Evolutionary conservation across 2,888 invertebrate genomes (phyloP).

Genomic region (Zelleria hepariella): DNA sequence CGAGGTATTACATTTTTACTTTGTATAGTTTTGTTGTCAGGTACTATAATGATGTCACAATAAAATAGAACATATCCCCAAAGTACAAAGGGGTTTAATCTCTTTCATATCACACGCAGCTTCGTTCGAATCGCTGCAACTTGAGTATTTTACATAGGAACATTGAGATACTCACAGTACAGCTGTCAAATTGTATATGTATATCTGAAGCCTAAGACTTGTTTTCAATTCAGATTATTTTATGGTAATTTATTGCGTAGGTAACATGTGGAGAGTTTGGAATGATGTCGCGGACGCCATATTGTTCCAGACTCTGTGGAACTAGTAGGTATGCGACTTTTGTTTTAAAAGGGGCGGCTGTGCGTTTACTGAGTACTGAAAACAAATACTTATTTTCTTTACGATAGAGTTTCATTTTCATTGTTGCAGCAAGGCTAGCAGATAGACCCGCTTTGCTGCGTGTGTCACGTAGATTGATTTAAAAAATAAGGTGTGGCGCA

Average conservation of each 20-base stretch:
- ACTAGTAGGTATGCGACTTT: not conserved
- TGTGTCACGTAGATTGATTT: too few species aligned
- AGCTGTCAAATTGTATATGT: constrained; percentile 37
- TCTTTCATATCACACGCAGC: constrained; percentile 41
- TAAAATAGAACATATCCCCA: constrained; percentile 41
- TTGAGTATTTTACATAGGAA: constrained; percentile 13
- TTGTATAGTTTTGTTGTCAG: constrained; percentile 19
- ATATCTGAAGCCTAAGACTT: constrained; percentile 66
- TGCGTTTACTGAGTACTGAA: not conserved
- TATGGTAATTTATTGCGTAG: constrained; percentile 68
- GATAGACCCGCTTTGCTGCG: too few species aligned
- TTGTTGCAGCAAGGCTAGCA: not conserved
- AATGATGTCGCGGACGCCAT: not conserved
- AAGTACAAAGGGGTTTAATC: constrained; percentile 48
- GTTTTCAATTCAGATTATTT: constrained; percentile 68
- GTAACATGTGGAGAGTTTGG: constrained; percentile 28
- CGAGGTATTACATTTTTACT: constrained; percentile 11
- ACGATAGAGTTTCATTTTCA: not conserved
- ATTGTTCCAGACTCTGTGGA: not conserved
- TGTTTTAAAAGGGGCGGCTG: not conserved
- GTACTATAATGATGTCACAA: constrained; percentile 13
- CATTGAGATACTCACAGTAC: constrained; percentile 28
- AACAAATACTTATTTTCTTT: not conserved
- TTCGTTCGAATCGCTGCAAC: not conserved
- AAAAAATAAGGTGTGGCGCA: too few species aligned